Base-by-base conservation (phyloP, 2,113 vertebrate genomes). In the Brienomyrus brachyistius region DNA sequence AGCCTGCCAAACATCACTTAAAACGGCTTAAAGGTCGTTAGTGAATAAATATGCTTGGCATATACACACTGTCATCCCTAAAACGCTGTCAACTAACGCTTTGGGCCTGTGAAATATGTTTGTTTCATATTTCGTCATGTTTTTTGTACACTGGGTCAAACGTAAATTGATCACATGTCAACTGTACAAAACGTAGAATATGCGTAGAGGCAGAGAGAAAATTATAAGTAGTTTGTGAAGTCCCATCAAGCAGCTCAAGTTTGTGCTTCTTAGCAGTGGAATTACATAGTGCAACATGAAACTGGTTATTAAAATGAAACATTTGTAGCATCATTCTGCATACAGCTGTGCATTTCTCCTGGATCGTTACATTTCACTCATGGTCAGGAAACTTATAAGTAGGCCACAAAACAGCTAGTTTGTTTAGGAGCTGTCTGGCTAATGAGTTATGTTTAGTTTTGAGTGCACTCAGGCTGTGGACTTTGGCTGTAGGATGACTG, bases 371-470 rank as follows among this genome's bases (percentile, higher is more conserved):
- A 7, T 54, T 87, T 54, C 31, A 54, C 21, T 87, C n/a, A 54
- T 35, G 27, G 85, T 54, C 51, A 54, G 43, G 47, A 77, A 77
- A 21, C 45, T 50, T 85, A 48, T 50, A 85, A 48, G 21, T n/a
- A 85, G 48, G 50, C 50, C 85, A 54, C 27, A 87, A 87, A 87
- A 86, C 35, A 23, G 74, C 45, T 51, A 51, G 10, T 51, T 48
- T 56, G 51, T 54, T 54, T 23, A 84, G 45, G 11, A 56, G 50
- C 48, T 54, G 85, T 84, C 82, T 47, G 19, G 23, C 45, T 87
- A 87, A 87, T 87, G 85, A 50, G 85, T 54, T 87, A 23, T 84
- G 27, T 87, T 87, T 56, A 54, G 51, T 17, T 54, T 87, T 86
- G 23, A 35, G 48, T 87, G 43, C 23, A 47, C 82, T 84, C 40